Base-by-base conservation (phyloP, 2,888 invertebrate species). In the Caenorhabditis uteleia region DNA sequence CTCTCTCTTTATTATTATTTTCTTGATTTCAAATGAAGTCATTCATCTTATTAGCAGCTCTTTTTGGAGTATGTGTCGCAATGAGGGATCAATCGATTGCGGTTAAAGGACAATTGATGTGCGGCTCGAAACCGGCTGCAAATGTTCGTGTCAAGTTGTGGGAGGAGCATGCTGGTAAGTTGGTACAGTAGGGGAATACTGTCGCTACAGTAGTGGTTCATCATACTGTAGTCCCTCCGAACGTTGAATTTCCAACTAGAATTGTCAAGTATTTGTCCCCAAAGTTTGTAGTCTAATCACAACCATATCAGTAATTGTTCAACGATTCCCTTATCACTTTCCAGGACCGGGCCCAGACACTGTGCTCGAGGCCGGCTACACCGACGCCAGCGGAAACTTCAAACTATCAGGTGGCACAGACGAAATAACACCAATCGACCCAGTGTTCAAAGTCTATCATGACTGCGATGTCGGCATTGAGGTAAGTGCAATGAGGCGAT, bases 401-500 rank as follows among this genome's bases (percentile, higher is more conserved):
- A 34, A 26, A 1, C 26, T 68, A 26, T 23, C 48, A 23, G 73
- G 70, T 33, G 65, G 61, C 29, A 74, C 72, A 6, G 58, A 67
- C 10, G 75, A 75, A 40, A 26, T 75, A 44, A 75, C 75, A 5
- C 65, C 66, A 29, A 74, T 73, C 50, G 75, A 75, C 39, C 73
- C 73, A 27, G 55, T 71, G 25, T 58, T 75, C 59, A 68, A 71
- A 43, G 62, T 69, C 12, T 68, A 68, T 38, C 75, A 75, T 54
- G 65, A 73, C 43, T 75, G 73, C 45, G 69, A 73, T 39, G 71
- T 71, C 46, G 72, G 65, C 20, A 65, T 62, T 36, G 43, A 47
- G 66, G 75, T 75, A 10, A 29, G 46, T 40, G 21, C 7, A 23
- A 23, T 5, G 8, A 20, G 4, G 23, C 25, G 6, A 3, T 7